Conservation (phyloP, 2,888 invertebrate species). For the Kryphioiulus occultus region DNA sequence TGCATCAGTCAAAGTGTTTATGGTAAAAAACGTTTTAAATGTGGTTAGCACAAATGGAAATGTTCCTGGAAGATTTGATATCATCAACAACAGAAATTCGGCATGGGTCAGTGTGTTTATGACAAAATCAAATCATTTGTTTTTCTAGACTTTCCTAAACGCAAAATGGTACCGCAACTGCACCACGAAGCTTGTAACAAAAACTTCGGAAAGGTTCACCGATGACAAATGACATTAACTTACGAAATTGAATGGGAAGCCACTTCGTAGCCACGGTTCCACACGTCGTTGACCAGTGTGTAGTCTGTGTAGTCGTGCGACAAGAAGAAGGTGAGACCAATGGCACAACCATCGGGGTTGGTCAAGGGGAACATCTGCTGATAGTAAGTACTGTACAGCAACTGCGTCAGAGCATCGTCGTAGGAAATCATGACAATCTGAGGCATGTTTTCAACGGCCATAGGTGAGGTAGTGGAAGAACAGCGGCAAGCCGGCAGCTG, state of each 20-base stretch:
- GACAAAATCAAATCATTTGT: too few species aligned
- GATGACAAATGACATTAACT: too few species aligned
- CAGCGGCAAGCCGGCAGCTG: constrained; percentile 68
- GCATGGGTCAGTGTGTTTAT: too few species aligned
- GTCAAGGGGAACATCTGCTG: constrained; percentile 48
- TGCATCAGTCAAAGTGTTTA: too few species aligned
- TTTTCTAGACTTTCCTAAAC: too few species aligned
- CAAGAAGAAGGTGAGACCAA: constrained; percentile 54
- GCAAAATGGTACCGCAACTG: too few species aligned
- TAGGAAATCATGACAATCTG: constrained; percentile 58
- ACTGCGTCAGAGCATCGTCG: constrained; percentile 57
- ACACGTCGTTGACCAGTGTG: constrained; percentile 53
- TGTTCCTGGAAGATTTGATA: too few species aligned
- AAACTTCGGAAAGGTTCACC: too few species aligned
- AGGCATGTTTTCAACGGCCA: constrained; percentile 53
- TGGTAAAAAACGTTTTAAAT: too few species aligned
- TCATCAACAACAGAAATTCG: too few species aligned
- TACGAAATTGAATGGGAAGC: constrained; percentile 56
- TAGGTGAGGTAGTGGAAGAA: constrained; percentile 60
- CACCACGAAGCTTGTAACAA: too few species aligned
- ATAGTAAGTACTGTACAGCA: constrained; percentile 54
- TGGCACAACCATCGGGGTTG: constrained; percentile 55
- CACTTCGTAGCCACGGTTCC: constrained; percentile 56
- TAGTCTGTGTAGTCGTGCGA: constrained; percentile 55
- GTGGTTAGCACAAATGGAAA: too few species aligned